Percentiles rank a stretch among this genome's conserved stretches.
Conservation (phyloP, 2,888 invertebrate genomes). For the Melanophora roralis region DNA sequence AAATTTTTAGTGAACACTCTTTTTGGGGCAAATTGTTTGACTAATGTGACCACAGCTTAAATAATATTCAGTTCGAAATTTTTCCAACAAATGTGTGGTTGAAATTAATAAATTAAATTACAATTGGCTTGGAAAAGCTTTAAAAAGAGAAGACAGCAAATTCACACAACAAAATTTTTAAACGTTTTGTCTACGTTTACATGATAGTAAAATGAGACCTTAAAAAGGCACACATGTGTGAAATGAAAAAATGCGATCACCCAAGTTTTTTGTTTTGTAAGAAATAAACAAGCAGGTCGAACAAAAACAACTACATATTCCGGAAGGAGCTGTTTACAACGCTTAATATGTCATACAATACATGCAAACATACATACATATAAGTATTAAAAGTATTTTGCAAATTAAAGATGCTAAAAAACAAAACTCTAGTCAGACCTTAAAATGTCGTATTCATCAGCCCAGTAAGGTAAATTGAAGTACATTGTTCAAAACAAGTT, state of each 20-base stretch:
- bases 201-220: slow-evolving; percentile 46
- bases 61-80: slow-evolving; percentile 38
- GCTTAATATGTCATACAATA: slow-evolving; percentile 33
- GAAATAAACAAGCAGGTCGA: slow-evolving; percentile 20
- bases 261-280: not conserved
- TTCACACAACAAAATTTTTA: slow-evolving; percentile 11
- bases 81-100: not conserved
- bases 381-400: no score
- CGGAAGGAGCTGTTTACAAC: slow-evolving; percentile 56
- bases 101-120: slow-evolving; percentile 46
- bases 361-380: not conserved
- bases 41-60: no score
- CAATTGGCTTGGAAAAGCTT: slow-evolving; percentile 56
- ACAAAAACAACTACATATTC: slow-evolving; percentile 30
- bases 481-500: no score
- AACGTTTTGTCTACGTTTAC: slow-evolving; percentile 23
- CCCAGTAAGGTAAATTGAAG: no score
- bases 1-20: no score
- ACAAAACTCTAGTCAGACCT: no score
- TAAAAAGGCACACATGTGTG: slow-evolving; percentile 51
- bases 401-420: no score
- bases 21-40: no score
- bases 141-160: slow-evolving; percentile 42
- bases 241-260: slow-evolving; percentile 31
- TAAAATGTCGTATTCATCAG: no score